Evolutionary conservation across 2,888 invertebrate genomes (phyloP).

Genomic region (Sussaba pulchella): DNA sequence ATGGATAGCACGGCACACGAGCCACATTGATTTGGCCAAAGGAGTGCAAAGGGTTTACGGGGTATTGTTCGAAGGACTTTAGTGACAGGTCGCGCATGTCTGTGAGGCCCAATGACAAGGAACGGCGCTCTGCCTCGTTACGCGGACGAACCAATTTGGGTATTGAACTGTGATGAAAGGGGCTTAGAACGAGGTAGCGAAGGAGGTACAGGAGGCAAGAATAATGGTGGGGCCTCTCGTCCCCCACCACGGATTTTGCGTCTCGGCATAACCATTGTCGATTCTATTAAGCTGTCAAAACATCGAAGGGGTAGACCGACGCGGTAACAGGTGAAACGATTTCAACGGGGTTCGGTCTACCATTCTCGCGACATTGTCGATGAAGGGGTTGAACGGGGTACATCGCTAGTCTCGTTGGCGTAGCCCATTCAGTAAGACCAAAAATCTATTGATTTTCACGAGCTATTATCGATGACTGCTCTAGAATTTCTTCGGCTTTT

Average conservation of each 20-base stretch:
- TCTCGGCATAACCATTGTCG: slow-evolving; percentile 80
- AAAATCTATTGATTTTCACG: slow-evolving; percentile 42
- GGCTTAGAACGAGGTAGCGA: slow-evolving; percentile 52
- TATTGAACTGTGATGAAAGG: slow-evolving; percentile 83
- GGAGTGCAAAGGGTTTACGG: slow-evolving; percentile 57
- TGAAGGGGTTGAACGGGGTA: slow-evolving; percentile 68
- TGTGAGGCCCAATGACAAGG: slow-evolving; percentile 39
- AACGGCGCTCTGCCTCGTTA: slow-evolving; percentile 59
- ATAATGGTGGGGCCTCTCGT: slow-evolving; percentile 3
- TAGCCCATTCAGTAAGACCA: slow-evolving; percentile 25
- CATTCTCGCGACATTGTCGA: slow-evolving; percentile 60
- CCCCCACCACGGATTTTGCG: slow-evolving; percentile 72
- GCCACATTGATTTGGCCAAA: slow-evolving; percentile 35
- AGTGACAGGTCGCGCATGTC: slow-evolving; percentile 1
- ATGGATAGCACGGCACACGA: slow-evolving; percentile 65
- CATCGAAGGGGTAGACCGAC: slow-evolving; percentile 78
- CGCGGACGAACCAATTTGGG: slow-evolving; percentile 81
- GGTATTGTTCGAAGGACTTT: slow-evolving; percentile 40
- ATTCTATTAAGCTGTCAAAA: slow-evolving; percentile 83
- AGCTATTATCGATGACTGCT: slow-evolving; percentile 58
- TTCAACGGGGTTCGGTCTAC: slow-evolving; percentile 42
- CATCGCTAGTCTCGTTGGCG: slow-evolving; percentile 61
- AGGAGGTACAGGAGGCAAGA: slow-evolving; percentile 21
- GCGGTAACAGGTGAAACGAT: slow-evolving; percentile 73
- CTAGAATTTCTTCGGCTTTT: slow-evolving; percentile 48